These are phyloP conservation scores for Lindbergichthys nudifrons DNA, from an alignment of 2,797 vertebrate genomes.

Conservation along the genomic window DNA sequence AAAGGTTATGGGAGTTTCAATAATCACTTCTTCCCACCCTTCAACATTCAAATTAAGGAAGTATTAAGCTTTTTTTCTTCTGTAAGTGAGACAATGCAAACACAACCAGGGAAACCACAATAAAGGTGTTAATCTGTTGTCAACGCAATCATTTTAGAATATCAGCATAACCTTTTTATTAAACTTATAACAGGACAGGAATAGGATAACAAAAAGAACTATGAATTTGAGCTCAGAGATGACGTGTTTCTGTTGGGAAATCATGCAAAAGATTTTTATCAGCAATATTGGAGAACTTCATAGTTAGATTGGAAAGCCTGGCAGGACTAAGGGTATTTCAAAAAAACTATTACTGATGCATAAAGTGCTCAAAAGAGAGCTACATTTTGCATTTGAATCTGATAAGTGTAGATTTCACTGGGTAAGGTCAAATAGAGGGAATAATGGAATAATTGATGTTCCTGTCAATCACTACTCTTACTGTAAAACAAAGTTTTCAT, in stretches of 20 bases:
- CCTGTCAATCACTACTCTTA: neutral
- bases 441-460: slow-evolving; percentile 14
- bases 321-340: slow-evolving; percentile 38
- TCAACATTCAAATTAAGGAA: neutral
- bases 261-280: slow-evolving; percentile 27
- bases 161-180: neutral
- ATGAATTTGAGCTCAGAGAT: neutral
- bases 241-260: slow-evolving; percentile 19
- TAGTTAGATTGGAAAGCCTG: slow-evolving; percentile 1
- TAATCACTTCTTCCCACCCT: neutral
- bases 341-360: neutral
- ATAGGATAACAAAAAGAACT: neutral
- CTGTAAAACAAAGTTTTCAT: slow-evolving; percentile 1
- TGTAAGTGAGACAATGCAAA: neutral
- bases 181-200: too few species aligned
- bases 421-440: slow-evolving; percentile 11
- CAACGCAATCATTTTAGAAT: rapidly evolving
- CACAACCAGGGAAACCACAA: neutral
- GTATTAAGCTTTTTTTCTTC: neutral
- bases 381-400: slow-evolving; percentile 22
- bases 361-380: slow-evolving; percentile 4
- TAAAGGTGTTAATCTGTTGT: neutral
- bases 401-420: slow-evolving; percentile 2
- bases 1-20: neutral
- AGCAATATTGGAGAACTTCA: neutral